These are phyloP conservation scores for Antechinus flavipes DNA, from an alignment of 2,113 vertebrate genomes.

Conservation along the genomic window DNA sequence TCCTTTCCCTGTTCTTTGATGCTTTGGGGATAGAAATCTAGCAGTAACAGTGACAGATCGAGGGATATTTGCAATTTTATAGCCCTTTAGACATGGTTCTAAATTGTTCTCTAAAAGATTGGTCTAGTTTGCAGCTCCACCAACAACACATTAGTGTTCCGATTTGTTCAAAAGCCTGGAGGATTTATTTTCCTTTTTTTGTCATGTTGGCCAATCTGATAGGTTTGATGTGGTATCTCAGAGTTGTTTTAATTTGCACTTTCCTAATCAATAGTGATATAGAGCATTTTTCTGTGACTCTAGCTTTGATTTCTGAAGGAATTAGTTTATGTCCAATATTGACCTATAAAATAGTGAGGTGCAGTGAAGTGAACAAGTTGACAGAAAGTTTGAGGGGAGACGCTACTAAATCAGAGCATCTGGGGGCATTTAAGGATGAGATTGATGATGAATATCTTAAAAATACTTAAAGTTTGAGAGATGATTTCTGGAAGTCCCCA, in stretches of 20 bases:
- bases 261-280: not conserved
- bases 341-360: not conserved
- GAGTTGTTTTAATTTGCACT: not conserved
- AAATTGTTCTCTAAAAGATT: not conserved
- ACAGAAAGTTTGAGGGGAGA: not conserved
- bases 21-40: not conserved
- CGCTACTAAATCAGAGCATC: not conserved
- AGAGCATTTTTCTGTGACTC: not conserved
- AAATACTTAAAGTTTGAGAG: not conserved
- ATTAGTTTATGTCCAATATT: not conserved
- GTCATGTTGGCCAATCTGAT: not conserved
- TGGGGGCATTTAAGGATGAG: not conserved
- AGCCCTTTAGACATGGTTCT: not conserved
- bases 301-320: not conserved
- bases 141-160: not conserved
- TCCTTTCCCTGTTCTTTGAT: not conserved
- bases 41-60: not conserved
- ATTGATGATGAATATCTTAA: not conserved
- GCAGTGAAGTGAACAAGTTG: not conserved
- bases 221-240: not conserved
- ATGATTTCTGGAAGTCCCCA: not conserved
- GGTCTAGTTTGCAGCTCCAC: not conserved
- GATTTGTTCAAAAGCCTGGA: not conserved
- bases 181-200: not conserved
- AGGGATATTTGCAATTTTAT: not conserved